A percentile compares a stretch with the other conserved stretches of the same genome.
These are phyloP conservation scores for Pempheris klunzingeri DNA, from an alignment of 2,797 vertebrate genomes.

Conservation along the genomic window DNA sequence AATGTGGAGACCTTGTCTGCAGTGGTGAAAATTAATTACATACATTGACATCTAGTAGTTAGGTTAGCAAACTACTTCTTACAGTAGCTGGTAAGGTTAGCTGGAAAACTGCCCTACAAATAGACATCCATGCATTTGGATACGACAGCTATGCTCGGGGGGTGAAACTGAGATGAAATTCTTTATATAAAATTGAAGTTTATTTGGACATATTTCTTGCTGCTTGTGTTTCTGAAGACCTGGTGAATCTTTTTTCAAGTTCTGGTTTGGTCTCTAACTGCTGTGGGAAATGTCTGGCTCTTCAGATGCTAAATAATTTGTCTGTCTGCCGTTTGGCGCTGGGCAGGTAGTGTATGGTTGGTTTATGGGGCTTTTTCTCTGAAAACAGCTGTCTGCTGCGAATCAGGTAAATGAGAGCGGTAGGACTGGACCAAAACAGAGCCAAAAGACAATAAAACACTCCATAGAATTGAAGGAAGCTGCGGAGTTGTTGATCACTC, in stretches of 20 bases:
- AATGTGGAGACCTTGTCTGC: not conserved
- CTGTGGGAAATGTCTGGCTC: not conserved
- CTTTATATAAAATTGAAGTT: too few relatives aligned
- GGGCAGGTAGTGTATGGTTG: not conserved
- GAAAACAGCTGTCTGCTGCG: not conserved
- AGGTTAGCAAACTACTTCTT: not conserved
- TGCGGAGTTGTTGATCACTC: not conserved
- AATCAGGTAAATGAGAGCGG: not conserved
- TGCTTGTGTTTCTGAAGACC: too few relatives aligned
- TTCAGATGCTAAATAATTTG: not conserved
- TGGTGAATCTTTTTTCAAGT: too few relatives aligned
- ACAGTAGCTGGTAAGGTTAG: not conserved
- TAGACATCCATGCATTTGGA: not conserved
- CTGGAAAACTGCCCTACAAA: not conserved
- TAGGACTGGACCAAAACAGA: not conserved
- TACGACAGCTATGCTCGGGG: not conserved
- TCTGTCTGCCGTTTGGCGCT: too few relatives aligned
- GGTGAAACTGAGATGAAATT: too few relatives aligned
- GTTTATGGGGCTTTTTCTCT: not conserved
- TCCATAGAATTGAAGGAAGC: not conserved
- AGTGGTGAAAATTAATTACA: not conserved
- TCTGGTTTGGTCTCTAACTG: not conserved
- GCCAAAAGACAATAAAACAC: not conserved
- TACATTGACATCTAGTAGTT: not conserved
- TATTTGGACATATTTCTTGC: too few relatives aligned